Evolutionary conservation across 2,113 vertebrate genomes (phyloP).

Genomic region (Rhabdornis inornatus): DNA sequence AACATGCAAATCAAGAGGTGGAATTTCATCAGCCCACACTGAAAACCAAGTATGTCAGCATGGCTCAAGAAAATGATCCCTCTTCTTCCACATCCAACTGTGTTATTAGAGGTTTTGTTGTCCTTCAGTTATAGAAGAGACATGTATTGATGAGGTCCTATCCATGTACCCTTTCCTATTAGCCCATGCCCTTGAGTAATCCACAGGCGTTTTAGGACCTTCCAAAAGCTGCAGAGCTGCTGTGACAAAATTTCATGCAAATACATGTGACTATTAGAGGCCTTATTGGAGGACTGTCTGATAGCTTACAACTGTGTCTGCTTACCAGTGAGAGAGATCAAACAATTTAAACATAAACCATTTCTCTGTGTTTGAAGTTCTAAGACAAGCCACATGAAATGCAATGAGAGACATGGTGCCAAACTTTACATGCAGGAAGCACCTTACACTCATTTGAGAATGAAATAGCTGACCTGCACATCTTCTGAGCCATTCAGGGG

Average conservation of each 20-base stretch:
- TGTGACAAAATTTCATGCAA: neutral
- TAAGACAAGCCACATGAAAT: neutral
- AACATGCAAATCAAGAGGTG: neutral
- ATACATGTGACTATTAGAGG: rapidly evolving
- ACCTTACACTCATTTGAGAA: neutral
- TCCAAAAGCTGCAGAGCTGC: neutral
- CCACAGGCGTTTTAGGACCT: neutral
- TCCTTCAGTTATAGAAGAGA: neutral
- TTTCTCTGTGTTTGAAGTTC: neutral
- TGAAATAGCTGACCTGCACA: neutral
- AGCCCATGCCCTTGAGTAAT: neutral
- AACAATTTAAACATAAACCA: neutral
- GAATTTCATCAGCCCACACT: neutral
- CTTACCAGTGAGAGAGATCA: neutral
- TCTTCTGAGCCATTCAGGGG: neutral
- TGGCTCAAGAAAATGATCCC: neutral
- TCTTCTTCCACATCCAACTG: neutral
- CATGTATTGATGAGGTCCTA: rapidly evolving
- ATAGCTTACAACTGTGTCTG: neutral
- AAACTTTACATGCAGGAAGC: neutral
- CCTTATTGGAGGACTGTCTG: neutral
- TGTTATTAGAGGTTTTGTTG: neutral
- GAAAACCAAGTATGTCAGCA: neutral
- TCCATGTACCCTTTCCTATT: neutral
- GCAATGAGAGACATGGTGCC: neutral